Base-by-base conservation (phyloP, 2,888 invertebrate species). In the Dioctria rufipes region DNA sequence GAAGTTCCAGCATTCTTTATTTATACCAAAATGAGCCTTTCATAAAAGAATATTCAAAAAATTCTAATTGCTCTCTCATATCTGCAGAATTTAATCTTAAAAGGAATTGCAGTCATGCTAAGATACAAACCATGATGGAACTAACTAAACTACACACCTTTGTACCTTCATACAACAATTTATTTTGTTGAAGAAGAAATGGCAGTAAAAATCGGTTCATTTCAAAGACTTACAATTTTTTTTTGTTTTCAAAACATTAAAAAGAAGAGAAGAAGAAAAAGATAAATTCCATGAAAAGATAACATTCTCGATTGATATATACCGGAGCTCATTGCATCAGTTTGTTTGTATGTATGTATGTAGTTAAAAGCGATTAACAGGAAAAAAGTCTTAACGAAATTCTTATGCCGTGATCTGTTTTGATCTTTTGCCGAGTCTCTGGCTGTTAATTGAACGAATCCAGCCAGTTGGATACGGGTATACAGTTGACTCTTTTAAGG, bases 401-500 rank as follows among this genome's bases (percentile, higher is more conserved):
- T 46, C 46, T 46, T 46, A 46, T 25, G 25, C 2, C 46, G 54
- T 54, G 54, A 54, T 54, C 54, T 25, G 11, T 9, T 54, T 54
- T 54, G 54, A 54, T 54, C 54, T 54, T 54, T 4, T 54, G 54
- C 11, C 8, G n/a, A 54, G 54, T 11, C n/a, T 25, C 25, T 25
- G 8, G 54, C 54, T n/a, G 54, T 54, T 54, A 54, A 54, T 54
- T 54, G 11, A 54, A 54, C 54, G 11, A 54, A n/a, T n/a, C 54
- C 54, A 54, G 54, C 25, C 25, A 25, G 25, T 25, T 25, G 25
- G 25, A 25, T 25, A 25, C 25, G 25, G 25, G 25, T 25, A 25
- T 25, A 25, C 25, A 25, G 25, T 25, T 25, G 25, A 25, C 25
- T 25, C 25, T 65, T 65, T 65, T 65, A 42, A 37, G 51, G 37